Base-by-base conservation (phyloP, 2,888 invertebrate genomes). In the Gymnoscelis rufifasciata region DNA sequence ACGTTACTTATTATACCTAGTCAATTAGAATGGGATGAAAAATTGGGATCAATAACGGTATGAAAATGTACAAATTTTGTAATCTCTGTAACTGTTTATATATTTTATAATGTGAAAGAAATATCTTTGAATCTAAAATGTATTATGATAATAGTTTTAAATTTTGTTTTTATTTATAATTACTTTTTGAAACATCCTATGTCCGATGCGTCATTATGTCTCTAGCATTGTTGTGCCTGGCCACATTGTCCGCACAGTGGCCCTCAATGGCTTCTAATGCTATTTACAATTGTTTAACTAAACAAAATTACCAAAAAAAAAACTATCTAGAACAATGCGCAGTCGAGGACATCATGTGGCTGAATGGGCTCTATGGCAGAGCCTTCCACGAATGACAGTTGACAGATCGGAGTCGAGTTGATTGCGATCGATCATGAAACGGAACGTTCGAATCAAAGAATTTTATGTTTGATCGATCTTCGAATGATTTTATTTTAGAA, bases 231-330 rank as follows among this genome's bases (percentile, higher is more conserved):
- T 64, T 30, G 45, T 46, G 43, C 50, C 59, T 47, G 65, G 66
- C 62, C 62, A 64, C 61, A 78, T 79, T 79, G 80, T 79, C 74
- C 74, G 61, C 70, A 77, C 76, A 72, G 82, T 78, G 78, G 77
- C 76, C 49, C 56, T 71, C 63, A 74, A 77, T 74, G 66, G 67
- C 46, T 51, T 60, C 62, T 78, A 77, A 78, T 76, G 68, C 68
- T 76, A 74, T 77, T 75, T 71, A 74, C 61, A 57, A 71, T 81
- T 80, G 80, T 81, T 68, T 67, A 61, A 52, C 41, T 42, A 39
- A 11, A 33, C 10, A 44, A 44, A 49, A 44, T 44, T 15, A 45
- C 15, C 19, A 19, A 43, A 42, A 45, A 50, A 45, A 50, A 44
- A 31, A 13, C 10, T 19, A 45, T 19, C 47, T 63, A 74, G 75